Evolutionary conservation across 2,888 invertebrate species (phyloP), one percentile per base, ranked within the genome.

Genomic region (Torymus aiolomorphi): DNA sequence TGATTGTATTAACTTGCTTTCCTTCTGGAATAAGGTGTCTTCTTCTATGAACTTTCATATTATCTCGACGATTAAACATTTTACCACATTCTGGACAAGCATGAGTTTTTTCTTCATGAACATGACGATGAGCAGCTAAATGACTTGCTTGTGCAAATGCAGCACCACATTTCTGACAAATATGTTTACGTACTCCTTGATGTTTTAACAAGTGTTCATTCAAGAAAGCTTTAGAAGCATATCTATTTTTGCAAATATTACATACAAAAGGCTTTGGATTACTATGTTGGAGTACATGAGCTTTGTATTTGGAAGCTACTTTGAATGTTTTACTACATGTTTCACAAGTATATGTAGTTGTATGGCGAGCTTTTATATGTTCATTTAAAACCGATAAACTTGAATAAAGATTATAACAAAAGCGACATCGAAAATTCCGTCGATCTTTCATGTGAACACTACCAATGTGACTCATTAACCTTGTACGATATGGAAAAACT

Each of bases 71-170:
- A 78, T 90, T 90, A 69, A 90, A 90, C 80, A 88, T 88, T 49
- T 89, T 86, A 0, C 90, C 90, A 72, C 90, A 90, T 54, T 90
- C 90, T 0, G 90, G 88, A 78, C 90, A 90, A 0, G 87, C 88
- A 80, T 90, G 89, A 20, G 86, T 89, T 77, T 90, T 90, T 76
- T 90, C 90, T 13, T 88, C 90, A 56, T 90, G 90, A 14, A 90
- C 90, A 76, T 90, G 89, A 69, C 89, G 85, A 81, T 90, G 90
- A 3, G 90, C 90, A 31, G 90, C 90, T 42, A 90, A 82, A 80
- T 90, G 90, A 82, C 90, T 90, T 16, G 90, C 90, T 81, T 90
- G 90, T 16, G 90, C 90, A 76, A 90, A 90, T 61, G 86, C 87
- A 2, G 90, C 90, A 2, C 90, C 89, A 74, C 90, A 90, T 20